Evolutionary conservation across 2,888 invertebrate genomes (phyloP), one percentile per base, ranked within the genome.

Genomic region (Meteorus cinctellus): DNA sequence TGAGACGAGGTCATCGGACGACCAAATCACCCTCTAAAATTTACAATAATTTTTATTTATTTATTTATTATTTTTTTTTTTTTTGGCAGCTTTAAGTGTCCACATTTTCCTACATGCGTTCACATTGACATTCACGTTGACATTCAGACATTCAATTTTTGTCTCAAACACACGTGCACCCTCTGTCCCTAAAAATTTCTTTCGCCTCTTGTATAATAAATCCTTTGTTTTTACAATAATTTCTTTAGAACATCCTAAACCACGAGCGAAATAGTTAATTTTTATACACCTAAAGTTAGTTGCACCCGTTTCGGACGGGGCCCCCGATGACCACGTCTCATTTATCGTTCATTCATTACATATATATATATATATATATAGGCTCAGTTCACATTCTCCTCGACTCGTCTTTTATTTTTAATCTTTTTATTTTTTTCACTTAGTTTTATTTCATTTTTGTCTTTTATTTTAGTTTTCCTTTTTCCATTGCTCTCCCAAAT

Each of bases 271-370:
- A 84, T 82, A 82, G 79, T 84, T 76, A 74, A 78, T 80, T 82
- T 87, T 86, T 87, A 84, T 87, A 88, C 87, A 87, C 83, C 87
- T 87, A 87, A 87, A 88, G 83, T 88, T 87, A 87, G 83, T 86
- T 84, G 86, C 88, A 87, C 86, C 86, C 87, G 84, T 86, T 86
- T 85, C 84, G 86, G 86, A 88, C 85, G 86, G 87, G 86, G 86
- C 83, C 86, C 84, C 84, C 86, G 85, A 84, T 86, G 85, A 88
- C 87, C 85, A 81, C 81, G 86, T 82, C 77, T 76, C 73, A 76
- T 79, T 79, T 79, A 80, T 84, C 79, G 80, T 80, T 77, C 77
- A 77, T 80, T 76, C 77, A 78, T 83, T 78, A 75, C 65, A 75
- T 76, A 62, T 76, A 76, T 73, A 24, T 24, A 24, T 24, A 24